These are phyloP conservation scores for Trachurus trachurus DNA, from an alignment of 2,797 vertebrate genomes.

Conservation along the genomic window DNA sequence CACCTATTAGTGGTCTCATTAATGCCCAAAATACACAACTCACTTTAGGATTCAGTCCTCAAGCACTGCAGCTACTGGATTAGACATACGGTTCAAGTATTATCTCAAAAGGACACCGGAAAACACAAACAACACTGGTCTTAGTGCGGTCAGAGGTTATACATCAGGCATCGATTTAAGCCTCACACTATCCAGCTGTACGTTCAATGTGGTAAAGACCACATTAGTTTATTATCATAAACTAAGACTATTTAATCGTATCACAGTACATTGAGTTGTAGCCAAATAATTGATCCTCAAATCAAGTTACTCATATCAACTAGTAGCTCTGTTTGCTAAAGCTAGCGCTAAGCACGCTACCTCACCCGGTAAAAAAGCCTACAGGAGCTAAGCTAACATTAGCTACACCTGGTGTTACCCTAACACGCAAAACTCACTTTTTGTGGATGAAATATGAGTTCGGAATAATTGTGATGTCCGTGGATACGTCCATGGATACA, in stretches of 20 bases:
- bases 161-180: not conserved
- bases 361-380: constrained; percentile 50
- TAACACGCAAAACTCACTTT: constrained; percentile 35
- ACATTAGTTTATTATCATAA: not conserved
- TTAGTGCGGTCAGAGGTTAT: not conserved
- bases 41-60: not conserved
- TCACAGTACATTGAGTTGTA: fast-evolving
- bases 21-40: not conserved
- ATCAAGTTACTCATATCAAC: not conserved
- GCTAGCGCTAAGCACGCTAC: constrained; percentile 63
- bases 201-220: not conserved
- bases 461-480: not conserved
- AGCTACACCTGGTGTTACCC: constrained; percentile 30
- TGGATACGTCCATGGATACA: constrained; percentile 23
- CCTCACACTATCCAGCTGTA: not conserved
- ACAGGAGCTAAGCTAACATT: constrained; percentile 59
- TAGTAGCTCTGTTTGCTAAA: constrained; percentile 29
- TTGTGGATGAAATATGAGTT: not conserved
- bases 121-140: not conserved
- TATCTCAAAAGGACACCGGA: not conserved
- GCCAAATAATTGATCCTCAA: fast-evolving
- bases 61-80: not conserved
- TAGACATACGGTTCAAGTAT: not conserved
- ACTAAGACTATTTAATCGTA: no score
- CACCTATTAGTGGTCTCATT: not conserved